phyloP scores from a whole-genome alignment of 2,888 invertebrate species.

The Cosmopolites sordidus region DNA sequence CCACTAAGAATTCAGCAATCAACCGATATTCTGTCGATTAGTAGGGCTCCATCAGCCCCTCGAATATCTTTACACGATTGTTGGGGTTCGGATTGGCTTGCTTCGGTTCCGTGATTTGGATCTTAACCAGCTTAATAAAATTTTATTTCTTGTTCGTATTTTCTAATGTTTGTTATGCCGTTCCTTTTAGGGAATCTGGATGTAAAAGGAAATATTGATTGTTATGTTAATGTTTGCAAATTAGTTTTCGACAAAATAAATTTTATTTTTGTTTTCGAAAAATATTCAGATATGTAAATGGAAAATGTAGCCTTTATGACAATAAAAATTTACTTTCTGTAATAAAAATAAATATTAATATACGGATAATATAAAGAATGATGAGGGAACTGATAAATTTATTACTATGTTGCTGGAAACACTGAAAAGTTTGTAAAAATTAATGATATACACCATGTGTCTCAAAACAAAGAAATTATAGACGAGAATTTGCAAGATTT shows the following conservation, averaged over 20 bases:
- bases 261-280: neutral
- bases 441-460: too few species aligned
- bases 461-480: too few species aligned
- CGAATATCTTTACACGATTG: slow-evolving; percentile 25
- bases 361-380: too few species aligned
- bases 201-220: slow-evolving; percentile 10
- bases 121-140: slow-evolving; percentile 26
- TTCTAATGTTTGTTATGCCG: slow-evolving; percentile 17
- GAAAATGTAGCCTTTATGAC: too few species aligned
- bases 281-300: neutral
- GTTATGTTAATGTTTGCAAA: slow-evolving; percentile 12
- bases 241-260: slow-evolving; percentile 4
- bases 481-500: too few species aligned
- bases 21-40: slow-evolving; percentile 21
- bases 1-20: slow-evolving; percentile 16
- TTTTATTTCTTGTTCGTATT: slow-evolving; percentile 24
- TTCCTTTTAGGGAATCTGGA: slow-evolving; percentile 14
- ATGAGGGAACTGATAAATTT: too few species aligned
- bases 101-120: slow-evolving; percentile 26
- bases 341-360: too few species aligned
- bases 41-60: slow-evolving; percentile 20
- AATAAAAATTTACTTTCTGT: too few species aligned
- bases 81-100: slow-evolving; percentile 22
- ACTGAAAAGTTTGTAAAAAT: too few species aligned
- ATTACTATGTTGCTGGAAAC: too few species aligned